Conservation (phyloP, 2,888 invertebrate genomes). For the Liposcelis brunnea region DNA sequence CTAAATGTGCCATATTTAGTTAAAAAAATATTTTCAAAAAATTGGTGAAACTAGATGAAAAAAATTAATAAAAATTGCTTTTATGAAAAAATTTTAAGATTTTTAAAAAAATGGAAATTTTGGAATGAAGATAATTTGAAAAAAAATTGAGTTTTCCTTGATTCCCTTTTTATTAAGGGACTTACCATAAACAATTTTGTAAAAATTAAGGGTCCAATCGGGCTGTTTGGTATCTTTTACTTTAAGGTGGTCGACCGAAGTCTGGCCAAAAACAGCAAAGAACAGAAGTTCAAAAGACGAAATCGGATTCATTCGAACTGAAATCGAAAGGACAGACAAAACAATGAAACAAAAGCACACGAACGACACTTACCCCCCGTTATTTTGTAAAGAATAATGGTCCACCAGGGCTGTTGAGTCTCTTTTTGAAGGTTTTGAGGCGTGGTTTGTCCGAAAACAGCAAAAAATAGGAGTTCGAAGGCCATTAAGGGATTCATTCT, state of each 20-base stretch:
- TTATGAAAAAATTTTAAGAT: no score
- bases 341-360: not conserved
- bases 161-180: not conserved
- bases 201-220: conserved; percentile 67
- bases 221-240: conserved; percentile 45
- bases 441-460: conserved; percentile 88
- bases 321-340: conserved; percentile 23
- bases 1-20: no score
- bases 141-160: no score
- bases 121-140: no score
- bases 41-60: no score
- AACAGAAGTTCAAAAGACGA: conserved; percentile 94
- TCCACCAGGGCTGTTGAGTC: conserved; percentile 58
- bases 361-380: conserved; percentile 4
- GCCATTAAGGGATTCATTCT: conserved; percentile 78
- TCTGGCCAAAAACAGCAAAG: conserved; percentile 96
- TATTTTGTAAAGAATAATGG: conserved; percentile 70
- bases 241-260: conserved; percentile 62
- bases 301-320: conserved; percentile 82
- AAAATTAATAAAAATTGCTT: no score
- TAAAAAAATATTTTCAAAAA: no score
- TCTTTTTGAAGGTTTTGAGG: conserved; percentile 66
- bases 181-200: conserved; percentile 65
- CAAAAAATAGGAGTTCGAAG: conserved; percentile 95
- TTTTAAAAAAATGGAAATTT: no score